A percentile compares a stretch with the other conserved stretches of the same genome.
Conservation (phyloP, 2,113 vertebrate genomes). For the Saguinus midas region DNA sequence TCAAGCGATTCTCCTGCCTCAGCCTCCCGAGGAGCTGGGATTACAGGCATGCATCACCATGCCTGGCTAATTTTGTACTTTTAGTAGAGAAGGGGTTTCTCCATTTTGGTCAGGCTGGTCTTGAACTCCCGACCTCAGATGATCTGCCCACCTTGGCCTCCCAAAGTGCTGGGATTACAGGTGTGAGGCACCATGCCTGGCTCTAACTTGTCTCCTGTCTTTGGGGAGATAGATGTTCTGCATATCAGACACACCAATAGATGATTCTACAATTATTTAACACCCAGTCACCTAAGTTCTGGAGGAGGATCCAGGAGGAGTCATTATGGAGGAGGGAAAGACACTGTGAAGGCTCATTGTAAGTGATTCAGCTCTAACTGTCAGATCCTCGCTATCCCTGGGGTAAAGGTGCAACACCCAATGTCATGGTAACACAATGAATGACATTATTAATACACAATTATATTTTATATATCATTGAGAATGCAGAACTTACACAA, state of each 20-base stretch:
- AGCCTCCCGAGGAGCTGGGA: too few relatives aligned
- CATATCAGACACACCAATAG: not conserved
- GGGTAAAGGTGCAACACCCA: rapidly evolving
- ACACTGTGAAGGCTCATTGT: not conserved
- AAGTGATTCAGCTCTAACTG: not conserved
- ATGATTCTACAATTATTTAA: not conserved
- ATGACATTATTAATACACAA: too few relatives aligned
- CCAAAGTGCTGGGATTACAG: too few relatives aligned
- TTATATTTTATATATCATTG: not conserved
- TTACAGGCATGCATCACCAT: too few relatives aligned
- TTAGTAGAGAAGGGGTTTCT: too few relatives aligned
- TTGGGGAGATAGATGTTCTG: not conserved
- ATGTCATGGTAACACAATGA: not conserved
- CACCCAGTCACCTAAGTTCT: not conserved
- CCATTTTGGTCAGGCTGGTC: too few relatives aligned
- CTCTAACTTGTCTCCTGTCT: not conserved
- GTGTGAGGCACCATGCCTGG: too few relatives aligned
- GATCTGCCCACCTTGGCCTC: too few relatives aligned
- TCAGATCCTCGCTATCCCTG: rapidly evolving
- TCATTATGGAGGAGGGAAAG: not conserved
- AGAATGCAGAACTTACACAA: not conserved
- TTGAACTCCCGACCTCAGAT: too few relatives aligned
- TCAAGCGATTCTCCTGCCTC: too few relatives aligned
- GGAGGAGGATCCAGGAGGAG: not conserved
- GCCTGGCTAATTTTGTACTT: too few relatives aligned